These are phyloP conservation scores for Tinamus major DNA, from an alignment of 2,797 vertebrate genomes.

Conservation along the genomic window DNA sequence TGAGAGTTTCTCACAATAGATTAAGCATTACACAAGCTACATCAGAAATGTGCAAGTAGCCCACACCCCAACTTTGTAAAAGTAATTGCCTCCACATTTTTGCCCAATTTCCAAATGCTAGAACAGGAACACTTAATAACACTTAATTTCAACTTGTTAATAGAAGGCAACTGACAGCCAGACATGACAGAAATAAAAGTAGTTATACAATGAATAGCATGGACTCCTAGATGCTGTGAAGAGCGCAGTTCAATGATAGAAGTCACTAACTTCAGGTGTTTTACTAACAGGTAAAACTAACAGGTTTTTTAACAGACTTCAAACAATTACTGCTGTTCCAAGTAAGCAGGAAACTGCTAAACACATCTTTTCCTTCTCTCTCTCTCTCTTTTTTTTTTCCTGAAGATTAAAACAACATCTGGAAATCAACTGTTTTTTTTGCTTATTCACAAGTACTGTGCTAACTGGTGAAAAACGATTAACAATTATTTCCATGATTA, in stretches of 20 bases:
- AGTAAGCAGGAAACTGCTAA: neutral
- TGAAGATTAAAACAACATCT: neutral
- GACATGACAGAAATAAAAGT: neutral
- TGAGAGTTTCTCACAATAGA: neutral
- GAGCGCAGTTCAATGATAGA: neutral
- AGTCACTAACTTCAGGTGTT: neutral
- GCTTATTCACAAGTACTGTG: neutral
- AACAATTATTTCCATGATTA: conserved; percentile 8
- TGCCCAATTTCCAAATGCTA: neutral
- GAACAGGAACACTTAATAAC: neutral
- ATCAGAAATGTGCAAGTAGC: neutral
- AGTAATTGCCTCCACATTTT: neutral
- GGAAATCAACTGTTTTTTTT: neutral
- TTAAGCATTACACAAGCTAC: neutral
- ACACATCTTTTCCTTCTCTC: neutral
- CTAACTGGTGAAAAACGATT: neutral
- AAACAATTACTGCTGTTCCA: neutral
- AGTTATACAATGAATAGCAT: neutral
- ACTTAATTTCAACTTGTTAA: neutral
- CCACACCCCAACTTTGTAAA: neutral
- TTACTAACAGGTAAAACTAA: too few species aligned
- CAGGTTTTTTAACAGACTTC: conserved; percentile 1
- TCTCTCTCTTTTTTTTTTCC: neutral
- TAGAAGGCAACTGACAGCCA: neutral
- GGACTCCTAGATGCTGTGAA: neutral